Percentiles rank a stretch among this genome's conserved stretches.
Evolutionary conservation across 2,888 invertebrate genomes (phyloP).

Genomic region (Drepanosiphum platanoidis): DNA sequence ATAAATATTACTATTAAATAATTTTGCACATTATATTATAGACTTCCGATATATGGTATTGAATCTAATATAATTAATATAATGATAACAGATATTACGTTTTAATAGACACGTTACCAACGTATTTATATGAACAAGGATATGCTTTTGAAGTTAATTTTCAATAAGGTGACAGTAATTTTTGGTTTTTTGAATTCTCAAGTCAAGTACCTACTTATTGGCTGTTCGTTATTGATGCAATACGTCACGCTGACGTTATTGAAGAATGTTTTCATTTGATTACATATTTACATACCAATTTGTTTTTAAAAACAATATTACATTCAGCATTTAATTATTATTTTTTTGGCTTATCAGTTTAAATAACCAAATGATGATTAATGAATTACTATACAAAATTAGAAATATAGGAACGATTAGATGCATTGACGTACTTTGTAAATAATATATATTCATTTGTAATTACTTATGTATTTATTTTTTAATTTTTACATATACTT

Average conservation of each 20-base stretch:
- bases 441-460: too few species aligned
- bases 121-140: neutral
- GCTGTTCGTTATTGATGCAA: neutral
- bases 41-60: too few species aligned
- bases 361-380: neutral
- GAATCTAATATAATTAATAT: too few species aligned
- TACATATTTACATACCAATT: neutral
- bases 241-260: neutral
- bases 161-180: neutral
- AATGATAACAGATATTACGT: neutral
- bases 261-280: neutral
- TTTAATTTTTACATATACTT: too few species aligned
- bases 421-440: too few species aligned
- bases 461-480: too few species aligned
- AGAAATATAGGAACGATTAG: too few species aligned
- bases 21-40: too few species aligned
- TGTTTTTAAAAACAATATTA: neutral
- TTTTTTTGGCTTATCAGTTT: neutral
- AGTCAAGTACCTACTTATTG: neutral
- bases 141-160: neutral
- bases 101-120: neutral
- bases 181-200: neutral
- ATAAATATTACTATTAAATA: too few species aligned
- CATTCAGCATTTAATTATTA: neutral
- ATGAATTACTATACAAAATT: neutral